Percentiles rank a stretch among this genome's conserved stretches.
Evolutionary conservation across 2,888 invertebrate genomes (phyloP).

Genomic region (Eupithecia vulgata): DNA sequence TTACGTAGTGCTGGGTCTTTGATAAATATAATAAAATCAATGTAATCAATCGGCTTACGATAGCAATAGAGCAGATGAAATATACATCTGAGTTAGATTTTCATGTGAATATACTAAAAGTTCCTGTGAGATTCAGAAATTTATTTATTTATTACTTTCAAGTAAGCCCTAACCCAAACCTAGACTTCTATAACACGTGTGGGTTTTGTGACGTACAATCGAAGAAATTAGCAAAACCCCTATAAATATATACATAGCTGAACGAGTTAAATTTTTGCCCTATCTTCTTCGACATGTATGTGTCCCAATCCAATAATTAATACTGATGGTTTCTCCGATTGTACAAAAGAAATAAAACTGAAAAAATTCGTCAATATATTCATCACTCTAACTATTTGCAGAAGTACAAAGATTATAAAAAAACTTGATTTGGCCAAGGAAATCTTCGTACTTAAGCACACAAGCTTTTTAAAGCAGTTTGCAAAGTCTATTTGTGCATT

Average conservation of each 20-base stretch:
- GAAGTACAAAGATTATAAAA: slow-evolving; percentile 1
- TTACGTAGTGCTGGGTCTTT: background rate
- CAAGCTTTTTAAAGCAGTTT: slow-evolving; percentile 9
- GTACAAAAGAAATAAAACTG: slow-evolving; percentile 4
- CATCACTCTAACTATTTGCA: background rate
- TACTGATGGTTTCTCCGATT: slow-evolving; percentile 18
- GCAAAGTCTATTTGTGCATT: background rate
- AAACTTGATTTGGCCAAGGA: background rate
- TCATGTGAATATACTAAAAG: too few relatives aligned
- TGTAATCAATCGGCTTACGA: background rate
- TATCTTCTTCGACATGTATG: background rate
- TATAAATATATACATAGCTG: too few relatives aligned
- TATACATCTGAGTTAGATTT: background rate
- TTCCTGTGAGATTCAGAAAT: too few relatives aligned
- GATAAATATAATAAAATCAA: background rate
- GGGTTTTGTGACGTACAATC: slow-evolving; percentile 41
- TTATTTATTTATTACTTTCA: slow-evolving; percentile 26
- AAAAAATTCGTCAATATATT: background rate
- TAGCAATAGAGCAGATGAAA: background rate
- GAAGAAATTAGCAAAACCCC: slow-evolving; percentile 11
- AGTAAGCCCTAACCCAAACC: slow-evolving; percentile 27
- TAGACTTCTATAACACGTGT: slow-evolving; percentile 37
- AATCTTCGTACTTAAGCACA: background rate
- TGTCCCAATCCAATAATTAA: background rate
- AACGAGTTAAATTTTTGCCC: background rate